A percentile compares a stretch with the other conserved stretches of the same genome.
These are phyloP conservation scores for Tetraneura akinire DNA, from an alignment of 1,140 invertebrate genomes.

Conservation along the genomic window DNA sequence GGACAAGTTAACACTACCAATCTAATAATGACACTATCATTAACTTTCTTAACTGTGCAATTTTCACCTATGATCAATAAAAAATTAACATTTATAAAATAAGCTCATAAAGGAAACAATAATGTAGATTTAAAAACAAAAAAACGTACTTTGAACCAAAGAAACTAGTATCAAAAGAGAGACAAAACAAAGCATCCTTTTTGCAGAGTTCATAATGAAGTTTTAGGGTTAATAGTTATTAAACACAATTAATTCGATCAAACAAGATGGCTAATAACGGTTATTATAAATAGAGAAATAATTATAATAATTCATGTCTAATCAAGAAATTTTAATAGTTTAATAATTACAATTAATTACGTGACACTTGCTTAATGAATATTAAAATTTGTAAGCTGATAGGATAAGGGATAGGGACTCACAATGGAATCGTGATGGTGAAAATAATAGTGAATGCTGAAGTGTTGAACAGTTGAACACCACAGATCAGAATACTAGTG, in stretches of 20 bases:
- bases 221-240: not conserved
- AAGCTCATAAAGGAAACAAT: too few species aligned
- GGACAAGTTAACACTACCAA: conserved; percentile 5
- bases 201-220: not conserved
- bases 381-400: not conserved
- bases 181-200: not conserved
- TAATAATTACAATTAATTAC: not conserved
- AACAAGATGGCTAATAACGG: not conserved
- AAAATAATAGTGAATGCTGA: too few species aligned
- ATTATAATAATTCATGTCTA: not conserved
- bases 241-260: not conserved
- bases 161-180: not conserved
- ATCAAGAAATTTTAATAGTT: not conserved
- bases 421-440: too few species aligned
- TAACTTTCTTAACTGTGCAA: conserved; percentile 18
- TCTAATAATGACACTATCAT: conserved; percentile 2
- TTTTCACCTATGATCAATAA: conserved; percentile 19
- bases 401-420: too few species aligned
- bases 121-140: too few species aligned
- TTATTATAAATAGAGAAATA: not conserved
- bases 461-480: too few species aligned
- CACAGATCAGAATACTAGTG: too few species aligned
- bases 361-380: too few species aligned
- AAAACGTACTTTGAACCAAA: conserved; percentile 11
- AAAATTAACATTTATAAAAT: too few species aligned